A percentile compares a stretch with the other conserved stretches of the same genome.
These are phyloP conservation scores for Neomorphus geoffroyi DNA, from an alignment of 2,797 vertebrate genomes.

Conservation along the genomic window DNA sequence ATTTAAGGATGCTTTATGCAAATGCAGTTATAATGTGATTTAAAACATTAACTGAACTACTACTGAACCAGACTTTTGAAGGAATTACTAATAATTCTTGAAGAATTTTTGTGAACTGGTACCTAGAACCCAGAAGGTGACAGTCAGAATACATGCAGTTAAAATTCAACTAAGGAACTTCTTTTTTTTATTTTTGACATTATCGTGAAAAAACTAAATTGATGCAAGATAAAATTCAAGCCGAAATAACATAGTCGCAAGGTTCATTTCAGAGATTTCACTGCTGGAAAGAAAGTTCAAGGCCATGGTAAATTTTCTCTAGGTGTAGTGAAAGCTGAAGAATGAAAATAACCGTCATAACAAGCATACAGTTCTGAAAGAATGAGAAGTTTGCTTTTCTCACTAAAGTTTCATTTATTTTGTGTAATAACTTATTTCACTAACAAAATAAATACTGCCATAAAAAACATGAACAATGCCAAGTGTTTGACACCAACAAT, in stretches of 20 bases:
- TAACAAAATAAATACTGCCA: not conserved
- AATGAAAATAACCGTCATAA: not conserved
- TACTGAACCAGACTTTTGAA: not conserved
- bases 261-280: not conserved
- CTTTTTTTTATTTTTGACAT: not conserved
- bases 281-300: not conserved
- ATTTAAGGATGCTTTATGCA: not conserved
- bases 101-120: not conserved
- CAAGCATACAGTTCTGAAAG: not conserved
- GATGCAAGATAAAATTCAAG: not conserved
- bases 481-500: not conserved
- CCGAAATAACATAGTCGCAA: not conserved
- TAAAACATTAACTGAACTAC: not conserved
- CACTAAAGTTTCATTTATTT: not conserved
- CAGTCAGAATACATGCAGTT: not conserved
- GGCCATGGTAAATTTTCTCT: not conserved
- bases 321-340: not conserved
- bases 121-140: not conserved
- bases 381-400: not conserved
- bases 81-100: not conserved
- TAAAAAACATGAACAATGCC: not conserved
- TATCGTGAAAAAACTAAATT: not conserved
- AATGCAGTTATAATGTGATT: not conserved
- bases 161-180: not conserved
- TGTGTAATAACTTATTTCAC: not conserved